Evolutionary conservation across 2,797 vertebrate genomes (phyloP).

Genomic region (Pampus argenteus): DNA sequence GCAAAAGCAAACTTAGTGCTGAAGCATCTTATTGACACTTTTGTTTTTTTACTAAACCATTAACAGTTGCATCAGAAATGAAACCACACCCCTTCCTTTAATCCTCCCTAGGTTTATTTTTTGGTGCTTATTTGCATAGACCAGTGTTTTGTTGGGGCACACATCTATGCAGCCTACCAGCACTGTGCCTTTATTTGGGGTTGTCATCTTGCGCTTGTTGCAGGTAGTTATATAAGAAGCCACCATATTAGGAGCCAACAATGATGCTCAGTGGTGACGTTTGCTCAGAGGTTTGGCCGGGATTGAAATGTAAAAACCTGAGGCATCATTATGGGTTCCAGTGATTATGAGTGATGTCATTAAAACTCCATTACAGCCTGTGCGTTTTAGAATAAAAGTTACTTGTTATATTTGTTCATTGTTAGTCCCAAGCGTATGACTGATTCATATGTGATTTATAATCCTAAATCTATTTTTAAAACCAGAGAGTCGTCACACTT

Average conservation of each 20-base stretch:
- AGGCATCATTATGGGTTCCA: conserved; percentile 6
- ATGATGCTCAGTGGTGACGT: conserved; percentile 34
- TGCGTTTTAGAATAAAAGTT: conserved; percentile 22
- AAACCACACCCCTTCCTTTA: neutral
- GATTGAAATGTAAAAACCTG: conserved; percentile 28
- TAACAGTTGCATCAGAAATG: neutral
- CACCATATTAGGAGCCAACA: conserved; percentile 42
- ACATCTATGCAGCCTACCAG: conserved; percentile 18
- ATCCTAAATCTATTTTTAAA: conserved; percentile 8
- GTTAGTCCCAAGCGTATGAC: neutral
- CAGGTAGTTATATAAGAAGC: conserved; percentile 47
- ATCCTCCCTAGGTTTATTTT: neutral
- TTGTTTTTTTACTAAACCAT: conserved; percentile 4
- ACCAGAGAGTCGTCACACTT: conserved; percentile 16
- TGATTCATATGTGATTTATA: neutral
- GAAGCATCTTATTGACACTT: neutral
- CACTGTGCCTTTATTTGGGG: conserved; percentile 41
- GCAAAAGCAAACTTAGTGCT: neutral
- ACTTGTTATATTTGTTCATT: conserved; percentile 12
- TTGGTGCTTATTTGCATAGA: conserved; percentile 14
- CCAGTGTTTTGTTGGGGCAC: conserved; percentile 17
- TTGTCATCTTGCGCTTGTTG: conserved; percentile 38
- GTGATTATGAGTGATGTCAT: conserved; percentile 12
- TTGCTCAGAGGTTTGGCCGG: conserved; percentile 1
- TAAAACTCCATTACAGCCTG: conserved; percentile 3